A percentile compares a stretch with the other conserved stretches of the same genome.
Evolutionary conservation across 37 sponge, comb jelly and placozoan genomes (phyloP).

Genomic region (Aphrocallistes beatrix): DNA sequence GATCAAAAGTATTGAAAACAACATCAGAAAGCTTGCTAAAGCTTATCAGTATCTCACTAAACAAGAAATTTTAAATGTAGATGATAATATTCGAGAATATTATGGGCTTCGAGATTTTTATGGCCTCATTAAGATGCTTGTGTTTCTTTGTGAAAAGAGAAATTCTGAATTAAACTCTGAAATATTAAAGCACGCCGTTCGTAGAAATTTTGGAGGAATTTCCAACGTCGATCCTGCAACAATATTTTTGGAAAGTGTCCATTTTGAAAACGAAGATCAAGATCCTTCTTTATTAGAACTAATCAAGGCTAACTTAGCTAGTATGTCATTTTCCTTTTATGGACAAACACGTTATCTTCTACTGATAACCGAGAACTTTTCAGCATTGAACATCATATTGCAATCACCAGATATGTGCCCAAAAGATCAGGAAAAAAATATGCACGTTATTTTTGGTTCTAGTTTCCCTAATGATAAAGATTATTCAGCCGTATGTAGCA

Average conservation of each 20-base stretch:
- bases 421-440: not conserved
- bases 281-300: not conserved
- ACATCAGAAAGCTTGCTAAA: conserved; percentile 23
- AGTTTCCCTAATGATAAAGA: conserved; percentile 85
- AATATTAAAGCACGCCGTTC: conserved; percentile 21
- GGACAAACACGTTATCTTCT: too few species aligned
- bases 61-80: not conserved
- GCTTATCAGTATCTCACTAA: conserved; percentile 32
- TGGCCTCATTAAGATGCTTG: not conserved
- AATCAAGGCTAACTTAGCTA: not conserved
- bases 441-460: conserved; percentile 70
- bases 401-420: conserved; percentile 24
- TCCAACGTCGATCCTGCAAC: not conserved
- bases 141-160: not conserved
- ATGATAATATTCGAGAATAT: conserved; percentile 17
- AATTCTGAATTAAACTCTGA: not conserved
- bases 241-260: not conserved
- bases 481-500: conserved; percentile 85
- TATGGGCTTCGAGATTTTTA: conserved; percentile 59
- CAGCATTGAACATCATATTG: too few species aligned
- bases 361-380: too few species aligned
- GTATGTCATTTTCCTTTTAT: too few species aligned
- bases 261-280: not conserved
- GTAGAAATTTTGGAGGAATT: conserved; percentile 27
- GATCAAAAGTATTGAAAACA: too few species aligned